A percentile compares a stretch with the other conserved stretches of the same genome.
These are phyloP conservation scores for Phortica okadai DNA, from an alignment of 2,888 invertebrate species.

Conservation along the genomic window DNA sequence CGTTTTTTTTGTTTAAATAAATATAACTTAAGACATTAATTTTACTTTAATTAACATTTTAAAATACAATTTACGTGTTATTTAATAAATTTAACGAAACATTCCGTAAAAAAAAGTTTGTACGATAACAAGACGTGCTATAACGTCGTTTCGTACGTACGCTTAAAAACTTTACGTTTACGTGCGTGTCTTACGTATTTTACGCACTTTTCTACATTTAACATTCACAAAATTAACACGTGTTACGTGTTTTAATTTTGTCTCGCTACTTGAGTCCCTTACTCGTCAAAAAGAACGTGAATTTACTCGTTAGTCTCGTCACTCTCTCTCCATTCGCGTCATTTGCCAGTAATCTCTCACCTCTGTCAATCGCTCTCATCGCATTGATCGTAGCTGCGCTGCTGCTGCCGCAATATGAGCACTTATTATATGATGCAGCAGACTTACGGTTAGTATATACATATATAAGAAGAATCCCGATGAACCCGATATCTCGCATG, in stretches of 20 bases:
- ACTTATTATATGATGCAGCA: conserved; percentile 71
- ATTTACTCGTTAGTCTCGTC: conserved; percentile 1
- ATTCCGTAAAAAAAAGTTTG: conserved; percentile 22
- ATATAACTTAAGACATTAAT: no score
- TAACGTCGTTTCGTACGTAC: no score
- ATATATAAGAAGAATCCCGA: not conserved
- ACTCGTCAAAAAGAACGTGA: not conserved
- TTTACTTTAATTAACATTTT: no score
- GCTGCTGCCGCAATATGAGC: conserved; percentile 76
- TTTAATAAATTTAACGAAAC: conserved; percentile 7
- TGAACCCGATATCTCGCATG: not conserved
- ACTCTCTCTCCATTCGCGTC: conserved; percentile 22
- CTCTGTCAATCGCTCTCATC: not conserved
- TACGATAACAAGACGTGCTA: no score
- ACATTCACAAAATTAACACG: conserved; percentile 20
- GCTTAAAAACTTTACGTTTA: no score
- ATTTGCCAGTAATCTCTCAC: conserved; percentile 14
- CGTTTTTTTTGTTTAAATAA: no score
- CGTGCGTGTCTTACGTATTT: conserved; percentile 32
- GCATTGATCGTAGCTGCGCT: conserved; percentile 2
- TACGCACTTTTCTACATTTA: conserved; percentile 45
- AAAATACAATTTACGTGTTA: no score
- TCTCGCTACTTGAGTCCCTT: conserved; percentile 26
- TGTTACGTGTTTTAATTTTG: conserved; percentile 41
- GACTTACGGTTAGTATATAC: conserved; percentile 74